Conservation (phyloP, 2,797 vertebrate genomes). For the Acrossocheilus fasciatus region DNA sequence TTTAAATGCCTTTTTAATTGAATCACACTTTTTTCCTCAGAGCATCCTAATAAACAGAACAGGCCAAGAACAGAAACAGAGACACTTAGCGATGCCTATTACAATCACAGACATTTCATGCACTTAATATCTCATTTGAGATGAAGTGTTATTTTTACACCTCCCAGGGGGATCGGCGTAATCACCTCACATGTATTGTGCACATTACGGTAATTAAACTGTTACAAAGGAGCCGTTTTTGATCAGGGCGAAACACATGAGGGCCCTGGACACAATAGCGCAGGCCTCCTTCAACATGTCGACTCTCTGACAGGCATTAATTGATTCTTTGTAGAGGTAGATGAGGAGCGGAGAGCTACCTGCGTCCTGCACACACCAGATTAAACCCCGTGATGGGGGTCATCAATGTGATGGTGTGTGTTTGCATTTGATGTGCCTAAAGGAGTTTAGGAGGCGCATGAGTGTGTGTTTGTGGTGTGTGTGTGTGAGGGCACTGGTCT, state of each 20-base stretch:
- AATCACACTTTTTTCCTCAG: constrained; percentile 70
- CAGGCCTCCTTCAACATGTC: constrained; percentile 72
- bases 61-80: constrained; percentile 69
- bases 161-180: constrained; percentile 66
- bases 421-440: constrained; percentile 38
- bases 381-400: constrained; percentile 60
- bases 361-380: constrained; percentile 68
- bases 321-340: constrained; percentile 85
- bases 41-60: constrained; percentile 64
- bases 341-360: constrained; percentile 80
- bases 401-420: constrained; percentile 57
- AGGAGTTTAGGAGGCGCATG: constrained; percentile 54
- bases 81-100: constrained; percentile 75
- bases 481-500: constrained; percentile 84
- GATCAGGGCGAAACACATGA: constrained; percentile 65
- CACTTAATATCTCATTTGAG: constrained; percentile 76
- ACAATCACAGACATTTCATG: constrained; percentile 71
- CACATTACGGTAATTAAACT: constrained; percentile 84
- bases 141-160: constrained; percentile 74
- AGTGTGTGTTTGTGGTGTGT: constrained; percentile 60
- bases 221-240: constrained; percentile 76
- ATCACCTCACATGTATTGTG: constrained; percentile 77
- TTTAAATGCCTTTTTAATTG: constrained; percentile 72
- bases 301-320: constrained; percentile 76
- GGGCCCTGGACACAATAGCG: constrained; percentile 77